These are phyloP conservation scores for Littorina saxatilis DNA, from an alignment of 1,140 invertebrate species.

Conservation along the genomic window DNA sequence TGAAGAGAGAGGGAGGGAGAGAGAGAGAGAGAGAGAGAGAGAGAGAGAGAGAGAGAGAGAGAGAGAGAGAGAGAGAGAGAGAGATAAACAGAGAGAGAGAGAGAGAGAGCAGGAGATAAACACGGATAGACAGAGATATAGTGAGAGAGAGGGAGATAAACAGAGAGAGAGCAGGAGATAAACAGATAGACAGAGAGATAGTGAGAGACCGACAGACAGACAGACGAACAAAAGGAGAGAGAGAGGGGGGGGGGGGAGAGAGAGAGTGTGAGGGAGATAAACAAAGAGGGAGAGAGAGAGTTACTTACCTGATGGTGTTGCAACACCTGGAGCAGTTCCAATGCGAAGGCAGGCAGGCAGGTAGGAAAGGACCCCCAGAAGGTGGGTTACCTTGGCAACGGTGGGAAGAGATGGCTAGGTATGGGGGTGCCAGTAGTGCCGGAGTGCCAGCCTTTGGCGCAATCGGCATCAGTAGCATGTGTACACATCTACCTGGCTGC, in stretches of 20 bases:
- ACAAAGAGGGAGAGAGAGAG: background rate
- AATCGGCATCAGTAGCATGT: too few relatives aligned
- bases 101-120: too few relatives aligned
- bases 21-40: background rate
- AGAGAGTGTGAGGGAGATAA: too few relatives aligned
- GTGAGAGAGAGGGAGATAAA: too few relatives aligned
- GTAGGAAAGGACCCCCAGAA: background rate
- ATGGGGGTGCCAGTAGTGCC: slow-evolving; percentile 14
- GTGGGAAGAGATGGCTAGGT: slow-evolving; percentile 13
- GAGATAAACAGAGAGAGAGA: too few relatives aligned
- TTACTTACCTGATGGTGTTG: too few relatives aligned
- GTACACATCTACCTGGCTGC: too few relatives aligned
- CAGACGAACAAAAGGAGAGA: background rate
- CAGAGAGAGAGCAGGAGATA: too few relatives aligned
- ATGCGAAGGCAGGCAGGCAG: slow-evolving; percentile 1
- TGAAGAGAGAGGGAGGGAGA: too few relatives aligned
- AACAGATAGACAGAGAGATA: too few relatives aligned
- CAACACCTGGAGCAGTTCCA: slow-evolving; percentile 22
- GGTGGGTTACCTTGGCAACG: slow-evolving; percentile 9
- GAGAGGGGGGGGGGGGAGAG: background rate
- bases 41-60: background rate
- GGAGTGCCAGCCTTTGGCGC: background rate
- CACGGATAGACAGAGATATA: too few relatives aligned
- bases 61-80: background rate
- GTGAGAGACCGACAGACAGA: too few relatives aligned